These are phyloP conservation scores for Vulpes lagopus DNA, from an alignment of 2,113 vertebrate species.

Conservation along the genomic window DNA sequence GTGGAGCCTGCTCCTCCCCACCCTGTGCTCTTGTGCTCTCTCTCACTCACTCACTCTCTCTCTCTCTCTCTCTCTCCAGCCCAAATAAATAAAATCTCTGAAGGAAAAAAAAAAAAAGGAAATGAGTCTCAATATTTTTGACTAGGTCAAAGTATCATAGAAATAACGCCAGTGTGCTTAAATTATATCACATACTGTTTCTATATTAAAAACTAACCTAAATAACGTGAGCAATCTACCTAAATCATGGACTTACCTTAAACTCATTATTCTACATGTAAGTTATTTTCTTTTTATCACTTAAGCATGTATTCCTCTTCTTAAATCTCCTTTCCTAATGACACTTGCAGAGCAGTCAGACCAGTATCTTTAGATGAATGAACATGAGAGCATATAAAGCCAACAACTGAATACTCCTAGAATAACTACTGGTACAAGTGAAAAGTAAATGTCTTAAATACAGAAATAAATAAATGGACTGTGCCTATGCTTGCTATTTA, in stretches of 20 bases:
- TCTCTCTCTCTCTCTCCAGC: too few species aligned
- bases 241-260: slow-evolving; percentile 4
- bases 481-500: background rate
- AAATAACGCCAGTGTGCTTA: background rate
- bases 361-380: background rate
- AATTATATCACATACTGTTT: background rate
- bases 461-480: background rate
- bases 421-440: background rate
- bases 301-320: background rate
- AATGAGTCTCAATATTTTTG: slow-evolving; percentile 5
- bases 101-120: background rate
- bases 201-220: background rate
- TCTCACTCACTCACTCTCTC: too few species aligned
- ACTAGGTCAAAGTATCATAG: background rate
- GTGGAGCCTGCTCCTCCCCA: too few species aligned
- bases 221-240: background rate
- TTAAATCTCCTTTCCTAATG: background rate
- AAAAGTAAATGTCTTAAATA: background rate
- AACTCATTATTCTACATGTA: slow-evolving; percentile 18
- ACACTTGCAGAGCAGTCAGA: background rate
- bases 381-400: background rate
- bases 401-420: background rate
- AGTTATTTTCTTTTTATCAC: background rate
- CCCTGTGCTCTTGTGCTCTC: too few species aligned
- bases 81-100: too few species aligned